Evolutionary conservation across 23 tunicate genomes (phyloP), one percentile per base, ranked within the genome.

Genomic region (Styela clava): DNA sequence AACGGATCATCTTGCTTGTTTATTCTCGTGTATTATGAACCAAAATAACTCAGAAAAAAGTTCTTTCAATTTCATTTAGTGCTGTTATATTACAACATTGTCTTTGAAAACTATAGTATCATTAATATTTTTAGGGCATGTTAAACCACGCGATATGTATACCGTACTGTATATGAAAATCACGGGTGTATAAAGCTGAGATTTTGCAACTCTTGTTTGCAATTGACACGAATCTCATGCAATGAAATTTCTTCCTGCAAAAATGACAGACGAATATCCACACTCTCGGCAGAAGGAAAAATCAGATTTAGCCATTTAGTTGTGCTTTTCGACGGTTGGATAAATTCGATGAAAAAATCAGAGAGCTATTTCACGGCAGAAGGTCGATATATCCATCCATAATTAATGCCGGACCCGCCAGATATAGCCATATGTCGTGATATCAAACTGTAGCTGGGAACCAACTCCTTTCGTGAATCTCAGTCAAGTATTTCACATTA

Each of bases 391-490:
- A 29, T 56, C 31, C 81, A 76, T 76, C 27, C 81, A 76, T 76
- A 33, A 76, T 76, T 76, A 33, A 76, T 76, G 81, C 24, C 37
- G 81, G n/a, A 27, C 62, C 64, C 81, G 21, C 52, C 27, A 36
- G 81, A 76, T 76, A 76, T 44, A 44, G 65, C 81, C 81, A 76
- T 76, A 76, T 76, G 81, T 76, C 81, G 81, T 52, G 33, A 44
- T 76, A 76, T 35, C 81, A 76, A 52, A 44, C 64, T 24, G 64
- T 71, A 44, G 56, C 56, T 44, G 56, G 12, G 56, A 44, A 44
- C 56, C 56, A 7, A 5, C 7, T 5, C 56, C 12, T 7, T 44
- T 7, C 56, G 7, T 12, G 12, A 44, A 44, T 44, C 56, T 44
- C 56, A 44, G 56, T 44, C 9, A 44, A 44, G 12, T 44, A 44